Evolutionary conservation across 2,888 invertebrate genomes (phyloP), one percentile per base, ranked within the genome.

Genomic region (Cotesia congregata): DNA sequence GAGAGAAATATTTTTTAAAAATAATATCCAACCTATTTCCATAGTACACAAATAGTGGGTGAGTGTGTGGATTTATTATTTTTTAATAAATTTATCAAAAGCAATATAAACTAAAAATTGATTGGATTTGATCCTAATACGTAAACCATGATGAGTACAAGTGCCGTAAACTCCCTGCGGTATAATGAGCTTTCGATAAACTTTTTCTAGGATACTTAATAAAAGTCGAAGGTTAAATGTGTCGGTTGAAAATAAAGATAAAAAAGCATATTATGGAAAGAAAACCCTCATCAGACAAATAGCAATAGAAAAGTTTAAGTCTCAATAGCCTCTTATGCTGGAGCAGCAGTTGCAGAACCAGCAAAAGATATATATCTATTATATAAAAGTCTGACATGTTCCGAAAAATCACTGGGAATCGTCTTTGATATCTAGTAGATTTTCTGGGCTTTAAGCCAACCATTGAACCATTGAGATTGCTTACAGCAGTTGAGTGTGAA

Each of bases 141-240:
- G 30, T 20, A 50, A 39, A 12, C 50, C 17, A 9, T 12, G 9
- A 15, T 67, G 15, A 15, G 17, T 20, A 50, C 9, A 69, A 69
- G 69, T 15, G n/a, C 9, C 5, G 6, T 70, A 59, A 60, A 60
- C 9, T 70, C 59, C 30, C 30, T 17, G 2, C 12, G 20, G n/a
- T 70, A 60, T 70, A 60, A 70, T 50, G 20, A 41, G 30, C 30
- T 60, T 60, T 70, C 38, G 20, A 70, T 70, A 20, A 70, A 70
- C 39, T 70, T 70, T 30, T 70, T 30, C n/a, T 12, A 70, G 30
- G n/a, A 60, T 70, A 70, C 59, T 65, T 65, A 38, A 30, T 5
- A 65, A 15, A 67, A 38, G 39, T 5, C 7, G 67, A 38, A 67
- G 39, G 12, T 50, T 50, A 50, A 50, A 50, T 20, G 30, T n/a